These are phyloP conservation scores for Anguilla marmorata DNA, from an alignment of 2,797 vertebrate species.

Conservation along the genomic window DNA sequence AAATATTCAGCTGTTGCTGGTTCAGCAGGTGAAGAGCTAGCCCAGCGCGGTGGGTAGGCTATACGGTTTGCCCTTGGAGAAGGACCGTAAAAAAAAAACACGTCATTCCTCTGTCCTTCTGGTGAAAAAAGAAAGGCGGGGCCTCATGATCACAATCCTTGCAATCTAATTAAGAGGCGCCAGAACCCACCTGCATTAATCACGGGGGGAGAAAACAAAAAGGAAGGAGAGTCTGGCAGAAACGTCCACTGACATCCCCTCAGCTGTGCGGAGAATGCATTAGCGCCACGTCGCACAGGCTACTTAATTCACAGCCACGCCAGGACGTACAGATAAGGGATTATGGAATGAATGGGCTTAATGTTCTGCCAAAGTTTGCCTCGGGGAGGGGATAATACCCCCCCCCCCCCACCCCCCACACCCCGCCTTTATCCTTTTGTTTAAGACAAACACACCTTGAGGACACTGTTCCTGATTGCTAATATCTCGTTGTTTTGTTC, in stretches of 20 bases:
- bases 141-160: not conserved
- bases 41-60: not conserved
- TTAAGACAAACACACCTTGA: conserved; percentile 15
- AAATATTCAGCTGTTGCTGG: no score
- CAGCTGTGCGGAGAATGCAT: not conserved
- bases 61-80: not conserved
- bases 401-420: not conserved
- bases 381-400: not conserved
- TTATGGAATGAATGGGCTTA: not conserved
- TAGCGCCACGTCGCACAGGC: not conserved
- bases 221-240: not conserved
- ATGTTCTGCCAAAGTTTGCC: conserved; percentile 3
- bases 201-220: not conserved
- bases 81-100: not conserved
- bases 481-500: conserved; percentile 3
- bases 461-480: not conserved
- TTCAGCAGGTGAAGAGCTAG: no score
- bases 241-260: not conserved
- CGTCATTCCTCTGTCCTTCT: not conserved
- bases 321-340: conserved; percentile 17
- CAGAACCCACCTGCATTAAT: not conserved
- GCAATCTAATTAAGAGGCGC: conserved; percentile 5
- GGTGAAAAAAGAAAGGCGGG: not conserved
- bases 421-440: not conserved
- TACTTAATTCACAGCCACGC: conserved; percentile 6